Evolutionary conservation across 2,113 vertebrate genomes (phyloP).

Genomic region (Eublepharis macularius): DNA sequence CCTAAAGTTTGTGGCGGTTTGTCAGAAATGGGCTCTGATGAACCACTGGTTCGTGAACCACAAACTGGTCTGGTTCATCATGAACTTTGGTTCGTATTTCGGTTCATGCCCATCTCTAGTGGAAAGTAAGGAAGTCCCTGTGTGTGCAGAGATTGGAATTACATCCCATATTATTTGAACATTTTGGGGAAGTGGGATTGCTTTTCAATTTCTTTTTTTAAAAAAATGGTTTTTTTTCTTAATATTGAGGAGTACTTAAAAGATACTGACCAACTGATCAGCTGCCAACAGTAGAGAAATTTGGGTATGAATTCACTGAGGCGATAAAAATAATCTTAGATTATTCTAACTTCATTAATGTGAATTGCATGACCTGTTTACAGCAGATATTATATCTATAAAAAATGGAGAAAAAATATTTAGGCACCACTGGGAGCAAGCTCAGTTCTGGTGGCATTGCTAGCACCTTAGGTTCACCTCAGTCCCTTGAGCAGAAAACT

Average conservation of each 20-base stretch:
- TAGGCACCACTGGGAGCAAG: background rate
- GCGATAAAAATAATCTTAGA: too few relatives aligned
- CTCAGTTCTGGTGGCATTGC: too few relatives aligned
- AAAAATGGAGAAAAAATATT: background rate
- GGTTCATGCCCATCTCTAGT: too few relatives aligned
- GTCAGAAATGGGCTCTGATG: too few relatives aligned
- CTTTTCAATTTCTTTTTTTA: background rate
- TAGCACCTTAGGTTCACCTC: too few relatives aligned
- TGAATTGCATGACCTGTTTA: background rate
- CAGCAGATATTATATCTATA: background rate
- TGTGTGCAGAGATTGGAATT: background rate
- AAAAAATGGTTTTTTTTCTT: background rate
- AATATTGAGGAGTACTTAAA: background rate
- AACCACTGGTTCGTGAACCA: too few relatives aligned
- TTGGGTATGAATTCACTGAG: background rate
- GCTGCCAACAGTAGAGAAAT: background rate
- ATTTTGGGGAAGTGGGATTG: background rate
- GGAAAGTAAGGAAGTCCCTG: background rate
- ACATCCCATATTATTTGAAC: background rate
- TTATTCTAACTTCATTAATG: too few relatives aligned
- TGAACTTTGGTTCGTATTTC: too few relatives aligned
- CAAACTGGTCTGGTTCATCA: too few relatives aligned
- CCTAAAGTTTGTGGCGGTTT: too few relatives aligned
- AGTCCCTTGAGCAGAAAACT: too few relatives aligned
- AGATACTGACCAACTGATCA: background rate